Percentiles rank a stretch among this genome's conserved stretches.
These are phyloP conservation scores for Columba guinea DNA, from an alignment of 2,797 vertebrate genomes.

Conservation along the genomic window DNA sequence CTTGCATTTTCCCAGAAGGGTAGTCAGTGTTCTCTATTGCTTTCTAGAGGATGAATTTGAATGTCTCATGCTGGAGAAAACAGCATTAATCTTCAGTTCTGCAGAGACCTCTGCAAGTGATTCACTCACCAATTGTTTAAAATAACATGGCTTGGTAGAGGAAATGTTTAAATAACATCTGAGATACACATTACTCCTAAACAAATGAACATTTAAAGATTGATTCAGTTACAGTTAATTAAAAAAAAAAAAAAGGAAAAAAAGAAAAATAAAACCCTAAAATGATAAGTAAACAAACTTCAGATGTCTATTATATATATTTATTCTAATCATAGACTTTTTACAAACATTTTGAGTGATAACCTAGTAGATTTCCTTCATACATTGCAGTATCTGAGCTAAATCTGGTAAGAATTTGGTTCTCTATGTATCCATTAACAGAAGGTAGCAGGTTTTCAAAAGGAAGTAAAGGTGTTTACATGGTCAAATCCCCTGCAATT, in stretches of 20 bases:
- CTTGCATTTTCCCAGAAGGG: constrained; percentile 22
- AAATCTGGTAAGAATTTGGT: background rate
- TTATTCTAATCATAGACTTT: constrained; percentile 7
- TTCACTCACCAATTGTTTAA: constrained; percentile 43
- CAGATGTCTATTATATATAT: background rate
- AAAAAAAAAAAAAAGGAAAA: background rate
- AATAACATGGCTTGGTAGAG: constrained; percentile 25
- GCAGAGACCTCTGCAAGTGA: constrained; percentile 26
- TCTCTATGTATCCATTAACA: background rate
- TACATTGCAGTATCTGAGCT: background rate
- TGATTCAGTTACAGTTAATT: constrained; percentile 29
- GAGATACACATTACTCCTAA: constrained; percentile 48
- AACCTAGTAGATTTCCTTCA: background rate
- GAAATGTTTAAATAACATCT: constrained; percentile 62
- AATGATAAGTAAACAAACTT: background rate
- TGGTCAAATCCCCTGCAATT: constrained; percentile 8
- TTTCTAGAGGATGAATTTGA: constrained; percentile 41
- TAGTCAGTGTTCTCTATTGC: background rate
- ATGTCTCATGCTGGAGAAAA: constrained; percentile 23
- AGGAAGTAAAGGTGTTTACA: background rate
- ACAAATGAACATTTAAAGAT: constrained; percentile 46
- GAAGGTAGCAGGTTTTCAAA: background rate
- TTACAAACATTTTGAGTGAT: constrained; percentile 1
- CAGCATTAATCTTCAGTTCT: constrained; percentile 43
- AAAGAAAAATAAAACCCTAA: background rate